These are phyloP conservation scores for Mycetomoellerius zeteki DNA, from an alignment of 1,140 invertebrate genomes.

Conservation along the genomic window DNA sequence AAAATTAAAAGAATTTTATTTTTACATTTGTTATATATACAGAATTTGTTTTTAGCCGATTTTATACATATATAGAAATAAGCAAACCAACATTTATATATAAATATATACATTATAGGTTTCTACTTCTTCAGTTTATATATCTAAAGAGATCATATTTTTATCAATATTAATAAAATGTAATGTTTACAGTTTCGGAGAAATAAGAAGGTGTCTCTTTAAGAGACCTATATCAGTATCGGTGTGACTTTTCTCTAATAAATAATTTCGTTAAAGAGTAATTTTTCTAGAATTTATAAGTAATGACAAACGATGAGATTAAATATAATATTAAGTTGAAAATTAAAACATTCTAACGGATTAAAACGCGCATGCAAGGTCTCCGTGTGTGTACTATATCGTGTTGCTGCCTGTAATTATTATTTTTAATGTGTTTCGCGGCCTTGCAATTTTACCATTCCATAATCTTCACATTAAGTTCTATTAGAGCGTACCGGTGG, in stretches of 20 bases:
- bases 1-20: no score
- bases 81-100: no score
- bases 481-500: neutral
- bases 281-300: neutral
- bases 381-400: neutral
- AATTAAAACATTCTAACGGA: neutral
- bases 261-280: neutral
- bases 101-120: no score
- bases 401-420: neutral
- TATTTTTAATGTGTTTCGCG: neutral
- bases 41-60: no score
- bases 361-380: neutral
- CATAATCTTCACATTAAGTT: slow-evolving; percentile 20
- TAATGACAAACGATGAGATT: neutral
- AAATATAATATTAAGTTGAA: neutral
- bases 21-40: no score
- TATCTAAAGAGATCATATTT: no score
- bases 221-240: no score
- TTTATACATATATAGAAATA: no score
- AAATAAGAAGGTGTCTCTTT: no score
- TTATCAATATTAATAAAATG: no score
- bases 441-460: neutral
- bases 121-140: no score
- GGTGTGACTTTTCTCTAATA: neutral
- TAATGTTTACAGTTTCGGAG: no score